Percentiles rank a stretch among this genome's conserved stretches.
phyloP scores from a whole-genome alignment of 1,140 invertebrate species.

The Ephestia elutella region DNA sequence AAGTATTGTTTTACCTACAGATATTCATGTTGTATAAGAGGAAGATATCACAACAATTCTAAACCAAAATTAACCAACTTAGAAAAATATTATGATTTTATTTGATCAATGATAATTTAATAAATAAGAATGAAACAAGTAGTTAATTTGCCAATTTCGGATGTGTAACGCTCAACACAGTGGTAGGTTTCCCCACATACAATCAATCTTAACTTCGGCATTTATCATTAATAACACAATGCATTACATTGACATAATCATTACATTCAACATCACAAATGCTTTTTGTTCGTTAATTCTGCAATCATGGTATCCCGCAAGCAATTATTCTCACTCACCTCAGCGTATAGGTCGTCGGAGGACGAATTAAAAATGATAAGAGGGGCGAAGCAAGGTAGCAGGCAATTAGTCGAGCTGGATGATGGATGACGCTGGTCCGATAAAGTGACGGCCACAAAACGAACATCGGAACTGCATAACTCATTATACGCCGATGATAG shows the following conservation, averaged over 20 bases:
- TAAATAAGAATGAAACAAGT: too few relatives aligned
- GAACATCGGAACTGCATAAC: conserved; percentile 51
- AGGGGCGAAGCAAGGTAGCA: conserved; percentile 64
- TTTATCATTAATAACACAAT: conserved; percentile 12
- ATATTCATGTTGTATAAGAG: too few relatives aligned
- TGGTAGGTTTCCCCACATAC: not conserved
- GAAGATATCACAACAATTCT: too few relatives aligned
- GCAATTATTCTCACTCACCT: conserved; percentile 47
- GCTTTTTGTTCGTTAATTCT: conserved; percentile 23
- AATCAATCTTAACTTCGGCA: not conserved
- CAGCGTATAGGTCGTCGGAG: conserved; percentile 42
- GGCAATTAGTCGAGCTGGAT: conserved; percentile 63
- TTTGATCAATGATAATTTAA: too few relatives aligned
- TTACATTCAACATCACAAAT: not conserved
- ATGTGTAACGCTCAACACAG: not conserved
- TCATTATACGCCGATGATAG: conserved; percentile 69
- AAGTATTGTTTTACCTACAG: too few relatives aligned
- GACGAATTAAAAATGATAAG: conserved; percentile 64
- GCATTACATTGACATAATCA: conserved; percentile 10
- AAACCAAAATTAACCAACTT: too few relatives aligned
- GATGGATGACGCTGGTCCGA: conserved; percentile 60
- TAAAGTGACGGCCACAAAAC: conserved; percentile 59
- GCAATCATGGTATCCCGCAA: conserved; percentile 41
- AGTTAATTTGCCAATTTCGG: not conserved
- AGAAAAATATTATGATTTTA: too few relatives aligned